Evolutionary conservation across 2,797 vertebrate species (phyloP).

Genomic region (Scyliorhinus canicula): DNA sequence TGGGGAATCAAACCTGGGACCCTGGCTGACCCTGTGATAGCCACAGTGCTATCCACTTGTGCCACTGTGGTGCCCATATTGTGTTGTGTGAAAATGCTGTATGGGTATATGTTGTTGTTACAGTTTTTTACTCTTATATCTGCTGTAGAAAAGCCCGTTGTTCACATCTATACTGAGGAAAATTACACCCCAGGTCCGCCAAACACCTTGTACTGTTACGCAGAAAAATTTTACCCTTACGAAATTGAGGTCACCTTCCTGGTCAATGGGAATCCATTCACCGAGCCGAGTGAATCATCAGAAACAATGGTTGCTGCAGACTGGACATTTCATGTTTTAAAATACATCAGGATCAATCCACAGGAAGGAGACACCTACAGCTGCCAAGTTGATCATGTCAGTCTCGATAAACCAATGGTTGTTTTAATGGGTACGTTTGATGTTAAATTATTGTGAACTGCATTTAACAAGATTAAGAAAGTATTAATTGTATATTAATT

Average conservation of each 20-base stretch:
- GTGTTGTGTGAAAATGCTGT: too few relatives aligned
- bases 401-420: not conserved
- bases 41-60: too few relatives aligned
- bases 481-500: too few relatives aligned
- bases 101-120: too few relatives aligned
- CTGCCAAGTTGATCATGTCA: not conserved
- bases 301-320: not conserved
- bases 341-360: not conserved
- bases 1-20: too few relatives aligned
- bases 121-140: not conserved
- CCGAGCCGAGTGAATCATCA: not conserved
- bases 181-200: not conserved
- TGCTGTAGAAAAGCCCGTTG: not conserved
- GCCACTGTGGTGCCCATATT: too few relatives aligned
- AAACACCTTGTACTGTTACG: not conserved
- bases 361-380: not conserved
- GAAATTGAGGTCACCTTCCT: not conserved
- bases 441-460: accelerated
- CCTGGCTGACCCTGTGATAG: too few relatives aligned
- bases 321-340: not conserved
- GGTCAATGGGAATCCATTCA: not conserved
- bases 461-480: not conserved
- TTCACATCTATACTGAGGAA: not conserved
- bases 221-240: not conserved
- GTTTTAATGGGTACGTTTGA: not conserved